Evolutionary conservation across 2,113 vertebrate species (phyloP).

Genomic region (Poeciliopsis occidentalis): DNA sequence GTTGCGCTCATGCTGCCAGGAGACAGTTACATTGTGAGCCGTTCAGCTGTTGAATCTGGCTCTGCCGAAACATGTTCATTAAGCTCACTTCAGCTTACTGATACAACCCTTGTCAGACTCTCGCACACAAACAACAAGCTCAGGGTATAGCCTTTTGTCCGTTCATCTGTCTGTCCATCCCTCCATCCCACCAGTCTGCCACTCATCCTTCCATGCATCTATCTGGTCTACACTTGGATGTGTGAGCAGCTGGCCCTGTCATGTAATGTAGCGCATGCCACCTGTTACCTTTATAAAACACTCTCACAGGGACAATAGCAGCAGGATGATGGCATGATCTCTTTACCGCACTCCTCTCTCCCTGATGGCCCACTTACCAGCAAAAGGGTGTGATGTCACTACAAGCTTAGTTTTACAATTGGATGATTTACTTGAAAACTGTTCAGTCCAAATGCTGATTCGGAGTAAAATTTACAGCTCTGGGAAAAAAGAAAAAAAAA

Average conservation of each 20-base stretch:
- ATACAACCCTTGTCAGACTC: conserved; percentile 38
- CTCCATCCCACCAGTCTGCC: conserved; percentile 22
- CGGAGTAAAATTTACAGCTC: background rate
- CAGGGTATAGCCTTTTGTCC: conserved; percentile 31
- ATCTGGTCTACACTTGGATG: conserved; percentile 40
- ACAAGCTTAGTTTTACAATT: conserved; percentile 24
- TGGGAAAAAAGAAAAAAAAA: too few species aligned
- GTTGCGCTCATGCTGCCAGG: conserved; percentile 37
- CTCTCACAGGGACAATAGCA: conserved; percentile 59
- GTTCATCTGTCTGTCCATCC: conserved; percentile 5
- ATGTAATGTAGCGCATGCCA: conserved; percentile 38
- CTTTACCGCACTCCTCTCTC: conserved; percentile 44
- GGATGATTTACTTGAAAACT: background rate
- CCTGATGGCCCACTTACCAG: conserved; percentile 49
- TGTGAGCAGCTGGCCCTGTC: conserved; percentile 73
- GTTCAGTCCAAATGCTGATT: background rate
- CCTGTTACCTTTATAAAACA: conserved; percentile 34
- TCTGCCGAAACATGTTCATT: conserved; percentile 71
- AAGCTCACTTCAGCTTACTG: conserved; percentile 53
- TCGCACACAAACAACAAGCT: conserved; percentile 21
- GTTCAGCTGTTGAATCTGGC: conserved; percentile 76
- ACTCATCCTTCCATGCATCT: conserved; percentile 32
- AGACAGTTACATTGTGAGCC: conserved; percentile 44
- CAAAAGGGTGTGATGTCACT: conserved; percentile 37
- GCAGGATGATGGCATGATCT: conserved; percentile 58